Conservation (phyloP, 2,888 invertebrate genomes). For the Drosophila ustulata region DNA sequence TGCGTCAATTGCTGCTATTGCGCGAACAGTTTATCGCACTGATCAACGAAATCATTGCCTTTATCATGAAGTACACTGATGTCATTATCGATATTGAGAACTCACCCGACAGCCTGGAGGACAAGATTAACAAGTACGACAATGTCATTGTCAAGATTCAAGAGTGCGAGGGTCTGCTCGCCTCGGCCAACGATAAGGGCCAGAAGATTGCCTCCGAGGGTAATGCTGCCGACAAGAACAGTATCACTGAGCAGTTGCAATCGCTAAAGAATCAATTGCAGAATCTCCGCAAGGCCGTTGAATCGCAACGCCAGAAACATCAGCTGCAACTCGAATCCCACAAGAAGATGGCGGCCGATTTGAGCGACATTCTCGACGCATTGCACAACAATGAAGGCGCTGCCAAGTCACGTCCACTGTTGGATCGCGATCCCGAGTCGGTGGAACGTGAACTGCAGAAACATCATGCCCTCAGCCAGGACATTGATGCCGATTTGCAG, state of each 20-base stretch:
- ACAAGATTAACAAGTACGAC: constrained; percentile 94
- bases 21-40: constrained; percentile 95
- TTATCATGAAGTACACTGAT: constrained; percentile 94
- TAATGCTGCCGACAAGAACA: constrained; percentile 93
- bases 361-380: constrained; percentile 93
- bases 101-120: constrained; percentile 92
- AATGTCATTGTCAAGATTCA: constrained; percentile 94
- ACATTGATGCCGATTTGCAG: constrained; percentile 90
- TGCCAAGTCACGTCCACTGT: constrained; percentile 92
- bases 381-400: constrained; percentile 92
- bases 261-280: constrained; percentile 93
- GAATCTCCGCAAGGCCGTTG: constrained; percentile 91
- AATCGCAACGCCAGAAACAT: constrained; percentile 94
- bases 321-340: constrained; percentile 95
- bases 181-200: constrained; percentile 95
- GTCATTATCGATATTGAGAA: constrained; percentile 94
- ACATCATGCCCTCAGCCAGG: constrained; percentile 89
- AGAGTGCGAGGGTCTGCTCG: constrained; percentile 94
- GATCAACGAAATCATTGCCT: constrained; percentile 94
- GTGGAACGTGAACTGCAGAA: constrained; percentile 93
- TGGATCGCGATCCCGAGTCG: constrained; percentile 91
- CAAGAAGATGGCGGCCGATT: constrained; percentile 92
- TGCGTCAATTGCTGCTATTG: constrained; percentile 91
- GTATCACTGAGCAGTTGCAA: constrained; percentile 94
- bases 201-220: constrained; percentile 97